Evolutionary conservation across 2,888 invertebrate genomes (phyloP), one percentile per base, ranked within the genome.

Genomic region (Papilio elwesi): DNA sequence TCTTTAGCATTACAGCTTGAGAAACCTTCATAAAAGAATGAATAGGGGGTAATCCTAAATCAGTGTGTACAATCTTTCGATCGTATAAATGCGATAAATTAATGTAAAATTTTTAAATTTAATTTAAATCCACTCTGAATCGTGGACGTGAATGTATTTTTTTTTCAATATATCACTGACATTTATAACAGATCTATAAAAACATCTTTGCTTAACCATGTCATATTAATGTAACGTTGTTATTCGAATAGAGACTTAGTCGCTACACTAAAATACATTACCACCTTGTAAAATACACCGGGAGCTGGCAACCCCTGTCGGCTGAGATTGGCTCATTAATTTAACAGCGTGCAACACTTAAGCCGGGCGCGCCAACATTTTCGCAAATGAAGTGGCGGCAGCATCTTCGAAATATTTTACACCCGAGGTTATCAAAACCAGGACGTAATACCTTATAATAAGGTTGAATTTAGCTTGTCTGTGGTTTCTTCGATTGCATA

Each of bases 311-410:
- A 87, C 83, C 87, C 86, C 88, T 84, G 85, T 85, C 83, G 84
- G 83, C 84, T 81, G 84, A 92, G 91, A 93, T 93, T 93, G 93
- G 88, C 93, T 93, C 93, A 93, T 93, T 92, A 92, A 92, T 93
- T 93, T 93, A 90, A 92, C 92, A 92, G 88, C 90, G 89, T 86
- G 92, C 91, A 92, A 92, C 93, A 91, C 91, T 93, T 92, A 92
- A 91, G 91, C 90, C 87, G 88, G 89, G 86, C 87, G 85, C 87
- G 90, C 90, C 90, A 91, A 89, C 90, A 90, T 91, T 91, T 86
- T 89, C 90, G 87, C 86, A 91, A 92, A 93, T 92, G 90, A 92
- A 91, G 90, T 92, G 90, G 86, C 89, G 87, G 87, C 83, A 87
- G 86, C 82, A 43, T 74, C 84, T 85, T 85, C 80, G 83, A 80